Conservation (phyloP, 1,140 invertebrate species). For the Mya arenaria region DNA sequence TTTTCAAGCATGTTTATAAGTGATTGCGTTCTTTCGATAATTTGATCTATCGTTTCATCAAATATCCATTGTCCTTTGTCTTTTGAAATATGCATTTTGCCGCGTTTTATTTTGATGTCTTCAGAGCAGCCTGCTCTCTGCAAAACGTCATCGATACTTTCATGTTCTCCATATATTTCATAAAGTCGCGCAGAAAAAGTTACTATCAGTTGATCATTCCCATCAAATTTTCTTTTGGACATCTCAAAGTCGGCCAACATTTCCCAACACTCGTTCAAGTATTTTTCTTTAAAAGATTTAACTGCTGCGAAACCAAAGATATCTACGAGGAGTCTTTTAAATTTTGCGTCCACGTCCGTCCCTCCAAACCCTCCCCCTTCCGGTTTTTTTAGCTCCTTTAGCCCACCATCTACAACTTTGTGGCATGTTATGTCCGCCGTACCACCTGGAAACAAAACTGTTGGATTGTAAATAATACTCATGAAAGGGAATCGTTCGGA, state of each 20-base stretch:
- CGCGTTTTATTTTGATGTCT: conserved; percentile 21
- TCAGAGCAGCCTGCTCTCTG: not conserved
- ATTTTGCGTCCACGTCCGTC: conserved; percentile 45
- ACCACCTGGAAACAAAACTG: too few species aligned
- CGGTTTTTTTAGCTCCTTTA: conserved; percentile 49
- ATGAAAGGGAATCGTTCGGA: too few species aligned
- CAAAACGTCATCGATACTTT: conserved; percentile 1
- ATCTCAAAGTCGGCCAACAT: conserved; percentile 42
- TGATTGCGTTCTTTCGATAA: conserved; percentile 1
- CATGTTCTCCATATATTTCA: not conserved
- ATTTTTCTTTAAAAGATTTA: conserved; percentile 17
- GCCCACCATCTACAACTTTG: not conserved
- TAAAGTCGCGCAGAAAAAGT: conserved; percentile 17
- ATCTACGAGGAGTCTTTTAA: conserved; percentile 18
- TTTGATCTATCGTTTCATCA: conserved; percentile 35
- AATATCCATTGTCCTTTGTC: conserved; percentile 39
- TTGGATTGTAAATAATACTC: too few species aligned
- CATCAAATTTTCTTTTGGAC: conserved; percentile 40
- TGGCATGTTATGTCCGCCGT: too few species aligned
- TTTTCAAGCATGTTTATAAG: not conserved
- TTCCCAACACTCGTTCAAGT: conserved; percentile 20
- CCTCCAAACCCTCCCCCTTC: conserved; percentile 56
- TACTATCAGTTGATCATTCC: conserved; percentile 4
- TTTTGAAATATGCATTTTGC: conserved; percentile 32
- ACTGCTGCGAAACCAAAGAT: conserved; percentile 41